These are phyloP conservation scores for Euproctis similis DNA, from an alignment of 2,888 invertebrate genomes.

Conservation along the genomic window DNA sequence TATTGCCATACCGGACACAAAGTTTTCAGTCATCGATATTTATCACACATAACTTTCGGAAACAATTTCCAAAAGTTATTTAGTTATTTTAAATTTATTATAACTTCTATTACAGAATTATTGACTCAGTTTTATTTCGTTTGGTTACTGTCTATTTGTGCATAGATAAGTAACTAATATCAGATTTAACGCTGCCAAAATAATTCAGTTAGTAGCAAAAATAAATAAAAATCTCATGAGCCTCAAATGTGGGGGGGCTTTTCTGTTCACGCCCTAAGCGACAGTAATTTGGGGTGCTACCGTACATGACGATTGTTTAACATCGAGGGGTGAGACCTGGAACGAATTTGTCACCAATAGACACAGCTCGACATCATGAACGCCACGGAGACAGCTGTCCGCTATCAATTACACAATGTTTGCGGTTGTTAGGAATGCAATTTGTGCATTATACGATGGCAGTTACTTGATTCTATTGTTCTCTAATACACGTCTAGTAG, in stretches of 20 bases:
- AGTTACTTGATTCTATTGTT: conserved; percentile 57
- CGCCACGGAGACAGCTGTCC: conserved; percentile 48
- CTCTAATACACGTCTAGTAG: conserved; percentile 20
- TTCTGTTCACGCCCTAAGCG: conserved; percentile 43
- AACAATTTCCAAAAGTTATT: no score
- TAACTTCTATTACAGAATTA: no score
- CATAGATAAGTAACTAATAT: no score
- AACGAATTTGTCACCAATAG: conserved; percentile 68
- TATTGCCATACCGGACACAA: no score
- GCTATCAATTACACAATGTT: conserved; percentile 61
- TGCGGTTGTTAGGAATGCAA: conserved; percentile 65
- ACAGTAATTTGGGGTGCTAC: conserved; percentile 39
- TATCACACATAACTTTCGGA: no score
- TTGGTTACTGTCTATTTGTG: no score
- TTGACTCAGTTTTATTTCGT: no score
- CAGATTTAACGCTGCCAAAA: no score
- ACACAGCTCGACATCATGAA: conserved; percentile 28
- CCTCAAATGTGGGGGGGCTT: conserved; percentile 31
- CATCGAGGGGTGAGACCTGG: conserved; percentile 45
- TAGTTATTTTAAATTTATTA: no score
- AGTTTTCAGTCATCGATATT: no score
- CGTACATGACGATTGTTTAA: conserved; percentile 34
- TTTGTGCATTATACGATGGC: conserved; percentile 64
- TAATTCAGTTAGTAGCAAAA: conserved; percentile 5
- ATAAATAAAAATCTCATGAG: conserved; percentile 36